phyloP scores from a whole-genome alignment of 2,888 invertebrate genomes.

The Hipparchia sbordonii region DNA sequence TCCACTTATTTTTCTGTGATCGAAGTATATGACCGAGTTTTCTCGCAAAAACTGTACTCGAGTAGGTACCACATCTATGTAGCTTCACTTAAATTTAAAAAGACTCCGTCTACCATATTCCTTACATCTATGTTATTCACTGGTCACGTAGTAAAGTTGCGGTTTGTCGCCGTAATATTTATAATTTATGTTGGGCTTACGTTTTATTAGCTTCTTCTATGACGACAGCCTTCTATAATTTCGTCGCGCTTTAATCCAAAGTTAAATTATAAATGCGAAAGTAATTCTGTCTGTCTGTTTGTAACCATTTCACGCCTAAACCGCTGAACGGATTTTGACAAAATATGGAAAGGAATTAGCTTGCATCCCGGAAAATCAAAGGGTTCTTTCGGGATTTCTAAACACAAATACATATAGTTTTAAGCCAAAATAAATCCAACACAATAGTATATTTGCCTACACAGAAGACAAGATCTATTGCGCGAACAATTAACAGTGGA shows the following conservation, averaged over 20 bases:
- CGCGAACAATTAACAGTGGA: constrained; percentile 4
- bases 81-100: not conserved
- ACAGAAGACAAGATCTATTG: not conserved
- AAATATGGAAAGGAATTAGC: no score
- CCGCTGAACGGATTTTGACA: no score
- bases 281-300: no score
- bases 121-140: constrained; percentile 19
- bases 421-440: not conserved
- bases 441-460: not conserved
- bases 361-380: no score
- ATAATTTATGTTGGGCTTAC: constrained; percentile 24
- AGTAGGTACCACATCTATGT: not conserved
- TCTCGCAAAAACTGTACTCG: not conserved
- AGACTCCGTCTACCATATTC: not conserved
- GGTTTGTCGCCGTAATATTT: constrained; percentile 17
- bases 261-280: no score
- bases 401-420: not conserved
- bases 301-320: no score
- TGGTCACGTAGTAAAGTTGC: constrained; percentile 20
- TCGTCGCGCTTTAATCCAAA: not conserved
- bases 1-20: no score
- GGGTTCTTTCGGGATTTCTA: not conserved
- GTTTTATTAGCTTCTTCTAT: constrained; percentile 12
- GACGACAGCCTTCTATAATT: constrained; percentile 4
- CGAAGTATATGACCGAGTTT: not conserved